These are phyloP conservation scores for Drusus annulatus DNA, from an alignment of 1,140 invertebrate genomes.

Conservation along the genomic window DNA sequence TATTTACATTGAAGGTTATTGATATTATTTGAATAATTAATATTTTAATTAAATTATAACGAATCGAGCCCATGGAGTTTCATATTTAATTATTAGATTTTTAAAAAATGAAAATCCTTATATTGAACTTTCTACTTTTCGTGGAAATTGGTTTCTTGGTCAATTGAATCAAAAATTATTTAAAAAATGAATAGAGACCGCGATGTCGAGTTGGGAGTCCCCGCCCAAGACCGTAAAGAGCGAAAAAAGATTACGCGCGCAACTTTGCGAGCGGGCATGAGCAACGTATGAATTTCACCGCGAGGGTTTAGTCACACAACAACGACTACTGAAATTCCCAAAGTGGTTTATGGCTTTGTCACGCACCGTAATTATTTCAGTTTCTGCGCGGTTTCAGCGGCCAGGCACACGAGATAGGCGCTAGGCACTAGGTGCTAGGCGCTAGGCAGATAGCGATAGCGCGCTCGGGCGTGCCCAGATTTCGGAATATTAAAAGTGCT, in stretches of 20 bases:
- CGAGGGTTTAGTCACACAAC: conserved; percentile 12
- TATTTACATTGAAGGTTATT: no score
- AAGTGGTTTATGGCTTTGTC: conserved; percentile 39
- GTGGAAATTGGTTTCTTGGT: no score
- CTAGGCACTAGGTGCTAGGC: no score
- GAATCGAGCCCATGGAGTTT: no score
- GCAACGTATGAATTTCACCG: conserved; percentile 25
- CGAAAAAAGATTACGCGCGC: conserved; percentile 31
- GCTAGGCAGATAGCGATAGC: not conserved
- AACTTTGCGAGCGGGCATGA: conserved; percentile 4
- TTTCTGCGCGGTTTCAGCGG: not conserved
- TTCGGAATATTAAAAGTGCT: not conserved
- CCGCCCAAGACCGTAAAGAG: conserved; percentile 10
- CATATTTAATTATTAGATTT: no score
- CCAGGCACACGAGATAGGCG: no score
- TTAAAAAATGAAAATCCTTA: no score
- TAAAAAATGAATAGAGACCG: no score
- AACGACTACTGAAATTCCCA: conserved; percentile 16
- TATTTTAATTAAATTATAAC: no score
- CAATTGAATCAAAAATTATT: no score
- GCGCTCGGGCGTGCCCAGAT: not conserved
- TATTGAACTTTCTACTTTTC: no score
- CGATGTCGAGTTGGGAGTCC: not conserved
- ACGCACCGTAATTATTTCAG: conserved; percentile 22
- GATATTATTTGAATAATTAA: no score